Conservation (phyloP, 2,113 vertebrate species). For the Microcebus murinus region DNA sequence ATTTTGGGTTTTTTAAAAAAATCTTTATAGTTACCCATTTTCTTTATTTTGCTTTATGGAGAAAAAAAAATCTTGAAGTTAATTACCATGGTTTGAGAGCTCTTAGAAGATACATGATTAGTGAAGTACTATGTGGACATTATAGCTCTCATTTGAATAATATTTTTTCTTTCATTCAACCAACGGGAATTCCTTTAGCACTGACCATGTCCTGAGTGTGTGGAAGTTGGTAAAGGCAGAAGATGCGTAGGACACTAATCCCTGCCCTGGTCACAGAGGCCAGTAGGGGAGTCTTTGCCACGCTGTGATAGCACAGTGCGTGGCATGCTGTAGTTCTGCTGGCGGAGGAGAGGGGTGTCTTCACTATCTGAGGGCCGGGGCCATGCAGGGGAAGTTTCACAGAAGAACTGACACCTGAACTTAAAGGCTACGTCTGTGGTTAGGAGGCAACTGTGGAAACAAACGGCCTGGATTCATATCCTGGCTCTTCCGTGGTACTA, state of each 20-base stretch:
- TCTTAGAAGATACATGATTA: neutral
- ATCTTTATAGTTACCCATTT: neutral
- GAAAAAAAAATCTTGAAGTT: neutral
- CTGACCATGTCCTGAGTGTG: neutral
- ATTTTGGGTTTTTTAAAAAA: neutral
- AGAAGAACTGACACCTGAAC: neutral
- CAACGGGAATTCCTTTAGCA: neutral
- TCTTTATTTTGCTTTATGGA: neutral
- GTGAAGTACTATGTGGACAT: neutral
- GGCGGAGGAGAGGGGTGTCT: neutral
- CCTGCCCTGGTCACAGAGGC: neutral
- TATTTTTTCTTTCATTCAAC: neutral
- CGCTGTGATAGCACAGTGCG: fast-evolving
- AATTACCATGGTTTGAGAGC: neutral
- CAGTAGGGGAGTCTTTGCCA: too few species aligned
- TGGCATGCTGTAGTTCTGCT: neutral
- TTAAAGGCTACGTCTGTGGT: neutral
- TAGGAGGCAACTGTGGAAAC: neutral
- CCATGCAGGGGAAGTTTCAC: neutral
- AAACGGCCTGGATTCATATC: neutral
- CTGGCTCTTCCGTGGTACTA: neutral
- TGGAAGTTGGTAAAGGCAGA: neutral
- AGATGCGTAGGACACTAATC: neutral
- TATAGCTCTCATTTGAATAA: neutral
- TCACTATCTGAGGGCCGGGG: neutral